A percentile compares a stretch with the other conserved stretches of the same genome.
Evolutionary conservation across 2,113 vertebrate species (phyloP).

Genomic region (Siphamia tubifer): DNA sequence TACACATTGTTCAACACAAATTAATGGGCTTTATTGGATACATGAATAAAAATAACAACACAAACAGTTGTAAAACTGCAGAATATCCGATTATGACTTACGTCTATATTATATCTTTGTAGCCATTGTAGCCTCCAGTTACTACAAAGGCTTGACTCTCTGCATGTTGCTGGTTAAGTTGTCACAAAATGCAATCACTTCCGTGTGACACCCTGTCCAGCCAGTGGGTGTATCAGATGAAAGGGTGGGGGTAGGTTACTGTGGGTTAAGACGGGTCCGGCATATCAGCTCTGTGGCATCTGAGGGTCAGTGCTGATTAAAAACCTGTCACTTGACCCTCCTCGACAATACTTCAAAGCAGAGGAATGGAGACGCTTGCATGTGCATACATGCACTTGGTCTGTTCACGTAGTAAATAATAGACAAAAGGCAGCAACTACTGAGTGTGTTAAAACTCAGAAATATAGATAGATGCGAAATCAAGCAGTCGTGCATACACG

Average conservation of each 20-base stretch:
- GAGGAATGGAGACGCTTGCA: constrained; percentile 21
- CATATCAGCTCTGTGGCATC: constrained; percentile 77
- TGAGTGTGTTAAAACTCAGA: constrained; percentile 55
- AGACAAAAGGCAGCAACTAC: constrained; percentile 41
- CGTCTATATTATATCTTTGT: too few relatives aligned
- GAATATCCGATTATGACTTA: too few relatives aligned
- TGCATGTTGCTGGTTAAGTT: constrained; percentile 27
- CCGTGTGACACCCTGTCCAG: constrained; percentile 65
- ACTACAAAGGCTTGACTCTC: neutral
- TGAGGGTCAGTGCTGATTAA: constrained; percentile 77
- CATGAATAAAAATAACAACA: too few relatives aligned
- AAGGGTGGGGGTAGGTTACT: constrained; percentile 31
- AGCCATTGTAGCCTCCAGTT: neutral
- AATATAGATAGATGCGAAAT: constrained; percentile 9
- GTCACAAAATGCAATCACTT: constrained; percentile 54
- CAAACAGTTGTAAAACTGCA: too few relatives aligned
- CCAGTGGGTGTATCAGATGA: constrained; percentile 59
- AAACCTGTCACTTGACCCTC: constrained; percentile 79
- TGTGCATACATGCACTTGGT: neutral
- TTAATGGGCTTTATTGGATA: too few relatives aligned
- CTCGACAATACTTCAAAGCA: constrained; percentile 60
- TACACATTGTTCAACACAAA: too few relatives aligned
- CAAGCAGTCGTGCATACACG: neutral
- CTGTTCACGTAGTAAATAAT: constrained; percentile 65
- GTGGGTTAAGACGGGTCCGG: constrained; percentile 39